Base-by-base conservation (phyloP, 2,113 vertebrate species). In the Gadus chalcogrammus region DNA sequence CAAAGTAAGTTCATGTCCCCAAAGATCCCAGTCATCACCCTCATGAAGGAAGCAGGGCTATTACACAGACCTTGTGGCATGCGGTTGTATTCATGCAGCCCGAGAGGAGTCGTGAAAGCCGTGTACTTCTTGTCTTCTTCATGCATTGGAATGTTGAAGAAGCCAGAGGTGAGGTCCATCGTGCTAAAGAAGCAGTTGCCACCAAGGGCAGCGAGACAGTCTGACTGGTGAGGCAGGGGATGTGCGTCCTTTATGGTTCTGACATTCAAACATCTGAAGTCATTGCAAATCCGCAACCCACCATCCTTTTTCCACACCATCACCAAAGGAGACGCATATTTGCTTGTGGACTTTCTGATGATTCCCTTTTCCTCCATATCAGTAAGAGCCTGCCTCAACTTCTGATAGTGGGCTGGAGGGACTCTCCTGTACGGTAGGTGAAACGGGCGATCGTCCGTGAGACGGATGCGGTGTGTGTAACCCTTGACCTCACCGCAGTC, bases 21-120 rank as follows among this genome's bases (percentile, higher is more conserved):
- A 59, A 66, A 72, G n/a, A 75, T 70, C 13, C 24, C 27, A 11
- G 48, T 15, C 61, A 64, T 70, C 22, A 65, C 55, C 16, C 18
- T 31, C 70, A 71, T 71, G n/a, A 71, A 71, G n/a, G 55, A 42
- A 6, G 31, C 71, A 8, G 58, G 71, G 16, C 56, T 67, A 22
- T 73, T 73, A 61, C 71, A 73, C 18, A 73, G 20, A 8, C 64
- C 71, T 1, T 62, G 64, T 3, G 70, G 69, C 65, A 76, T 65
- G 16, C 65, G 52, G n/a, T n/a, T n/a, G n/a, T n/a, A n/a, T n/a
- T n/a, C n/a, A n/a, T n/a, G n/a, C n/a, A n/a, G n/a, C n/a, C n/a
- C n/a, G n/a, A n/a, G n/a, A n/a, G n/a, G n/a, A n/a, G n/a, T n/a
- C n/a, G n/a, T n/a, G n/a, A n/a, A n/a, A n/a, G n/a, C n/a, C n/a